phyloP scores from a whole-genome alignment of 1,140 invertebrate species.

The Oppia nitens region DNA sequence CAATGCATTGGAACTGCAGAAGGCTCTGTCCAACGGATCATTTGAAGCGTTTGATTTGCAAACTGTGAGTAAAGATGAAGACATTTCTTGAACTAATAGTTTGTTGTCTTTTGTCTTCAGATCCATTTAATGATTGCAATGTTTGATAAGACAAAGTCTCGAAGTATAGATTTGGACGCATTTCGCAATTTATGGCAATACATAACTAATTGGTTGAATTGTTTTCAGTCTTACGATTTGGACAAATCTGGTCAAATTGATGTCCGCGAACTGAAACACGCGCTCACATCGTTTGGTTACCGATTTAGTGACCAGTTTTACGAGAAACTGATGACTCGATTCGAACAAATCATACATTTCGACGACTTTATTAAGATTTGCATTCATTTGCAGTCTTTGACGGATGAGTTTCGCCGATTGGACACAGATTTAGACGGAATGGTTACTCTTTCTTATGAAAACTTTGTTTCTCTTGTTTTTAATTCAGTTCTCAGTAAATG shows the following conservation, averaged over 20 bases:
- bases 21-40: slow-evolving; percentile 87
- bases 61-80: slow-evolving; percentile 64
- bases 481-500: slow-evolving; percentile 28
- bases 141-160: slow-evolving; percentile 81
- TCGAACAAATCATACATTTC: slow-evolving; percentile 73
- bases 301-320: slow-evolving; percentile 64
- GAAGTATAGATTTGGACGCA: slow-evolving; percentile 84
- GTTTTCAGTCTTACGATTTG: slow-evolving; percentile 80
- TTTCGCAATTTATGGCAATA: slow-evolving; percentile 94
- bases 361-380: slow-evolving; percentile 98
- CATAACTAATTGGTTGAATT: slow-evolving; percentile 90
- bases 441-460: slow-evolving; percentile 91
- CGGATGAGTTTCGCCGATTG: slow-evolving; percentile 64
- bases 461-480: slow-evolving; percentile 90
- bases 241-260: slow-evolving; percentile 97
- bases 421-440: slow-evolving; percentile 88
- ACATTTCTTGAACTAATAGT: background rate
- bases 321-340: slow-evolving; percentile 67
- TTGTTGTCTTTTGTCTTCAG: slow-evolving; percentile 33
- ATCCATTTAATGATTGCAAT: slow-evolving; percentile 40
- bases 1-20: slow-evolving; percentile 71
- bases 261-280: slow-evolving; percentile 66
- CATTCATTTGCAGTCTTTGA: slow-evolving; percentile 74
- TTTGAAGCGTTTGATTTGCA: slow-evolving; percentile 97
- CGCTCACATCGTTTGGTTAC: slow-evolving; percentile 72